Conservation (phyloP, 2,797 vertebrate genomes). For the Sebastes oblongus region DNA sequence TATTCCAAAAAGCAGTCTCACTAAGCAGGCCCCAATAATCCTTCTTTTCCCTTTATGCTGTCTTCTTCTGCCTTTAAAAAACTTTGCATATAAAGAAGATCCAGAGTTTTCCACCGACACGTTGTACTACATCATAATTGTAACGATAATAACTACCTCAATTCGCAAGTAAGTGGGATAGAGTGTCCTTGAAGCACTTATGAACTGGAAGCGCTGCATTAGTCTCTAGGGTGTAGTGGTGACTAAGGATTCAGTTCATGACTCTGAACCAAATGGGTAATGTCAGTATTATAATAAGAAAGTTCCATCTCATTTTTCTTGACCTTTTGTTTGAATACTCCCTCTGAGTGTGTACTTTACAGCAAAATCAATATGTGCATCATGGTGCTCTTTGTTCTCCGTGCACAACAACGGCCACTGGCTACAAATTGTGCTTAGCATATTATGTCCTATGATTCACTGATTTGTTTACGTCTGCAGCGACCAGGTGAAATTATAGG, state of each 20-base stretch:
- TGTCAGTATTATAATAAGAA: slow-evolving; percentile 66
- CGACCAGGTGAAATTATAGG: slow-evolving; percentile 31
- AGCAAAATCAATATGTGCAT: slow-evolving; percentile 72
- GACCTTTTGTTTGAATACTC: slow-evolving; percentile 73
- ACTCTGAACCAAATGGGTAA: slow-evolving; percentile 50
- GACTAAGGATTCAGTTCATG: slow-evolving; percentile 47
- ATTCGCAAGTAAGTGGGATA: slow-evolving; percentile 8
- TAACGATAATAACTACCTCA: slow-evolving; percentile 12
- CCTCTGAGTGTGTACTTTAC: slow-evolving; percentile 62
- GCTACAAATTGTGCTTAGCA: slow-evolving; percentile 43
- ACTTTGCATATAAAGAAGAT: slow-evolving; percentile 2
- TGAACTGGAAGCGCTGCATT: slow-evolving; percentile 32
- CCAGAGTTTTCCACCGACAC: slow-evolving; percentile 5
- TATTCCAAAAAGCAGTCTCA: slow-evolving; percentile 36
- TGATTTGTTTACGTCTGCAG: slow-evolving; percentile 34
- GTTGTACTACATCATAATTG: neutral
- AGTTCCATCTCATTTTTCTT: slow-evolving; percentile 65
- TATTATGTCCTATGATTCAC: slow-evolving; percentile 14
- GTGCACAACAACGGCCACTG: slow-evolving; percentile 45
- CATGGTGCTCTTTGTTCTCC: slow-evolving; percentile 46
- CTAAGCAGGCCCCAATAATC: slow-evolving; percentile 35
- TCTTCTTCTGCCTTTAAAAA: neutral
- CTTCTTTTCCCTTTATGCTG: neutral
- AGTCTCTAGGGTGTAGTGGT: slow-evolving; percentile 17
- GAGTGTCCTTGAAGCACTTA: slow-evolving; percentile 43